Percentiles rank a stretch among this genome's conserved stretches.
phyloP scores from a whole-genome alignment of 2,797 vertebrate species.

The Austrolebias charrua region DNA sequence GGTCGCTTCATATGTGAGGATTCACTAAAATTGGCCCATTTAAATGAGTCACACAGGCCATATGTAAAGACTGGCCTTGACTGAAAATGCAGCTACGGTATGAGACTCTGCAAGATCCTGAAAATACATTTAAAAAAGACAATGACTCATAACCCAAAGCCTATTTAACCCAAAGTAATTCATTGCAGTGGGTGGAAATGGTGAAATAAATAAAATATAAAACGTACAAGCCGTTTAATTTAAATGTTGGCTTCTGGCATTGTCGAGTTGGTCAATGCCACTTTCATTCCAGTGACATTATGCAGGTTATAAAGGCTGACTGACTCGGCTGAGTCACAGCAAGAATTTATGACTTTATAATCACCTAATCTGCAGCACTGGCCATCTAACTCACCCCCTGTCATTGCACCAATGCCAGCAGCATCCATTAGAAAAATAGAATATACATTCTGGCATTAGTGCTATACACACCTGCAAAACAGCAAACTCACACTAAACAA shows the following conservation, averaged over 20 bases:
- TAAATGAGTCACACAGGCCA: too few species aligned
- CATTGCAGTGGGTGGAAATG: not conserved
- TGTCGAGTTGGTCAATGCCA: not conserved
- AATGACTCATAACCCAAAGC: too few species aligned
- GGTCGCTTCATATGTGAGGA: too few species aligned
- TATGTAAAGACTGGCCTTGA: too few species aligned
- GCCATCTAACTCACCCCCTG: not conserved
- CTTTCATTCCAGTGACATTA: not conserved
- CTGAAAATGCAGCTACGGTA: too few species aligned
- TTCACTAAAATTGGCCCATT: too few species aligned
- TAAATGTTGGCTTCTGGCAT: not conserved
- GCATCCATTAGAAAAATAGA: not conserved
- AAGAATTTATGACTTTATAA: constrained; percentile 8
- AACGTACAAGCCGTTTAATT: not conserved
- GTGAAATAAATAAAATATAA: not conserved
- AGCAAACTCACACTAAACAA: not conserved
- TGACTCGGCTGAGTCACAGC: not conserved
- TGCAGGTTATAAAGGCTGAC: not conserved
- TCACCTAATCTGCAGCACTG: not conserved
- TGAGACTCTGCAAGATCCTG: too few species aligned
- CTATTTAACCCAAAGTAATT: too few species aligned
- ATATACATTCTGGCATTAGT: not conserved
- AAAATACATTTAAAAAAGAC: too few species aligned
- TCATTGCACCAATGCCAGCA: not conserved
- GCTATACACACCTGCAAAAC: not conserved